Conservation (phyloP, 2,888 invertebrate genomes). For the Drosophila putrida region DNA sequence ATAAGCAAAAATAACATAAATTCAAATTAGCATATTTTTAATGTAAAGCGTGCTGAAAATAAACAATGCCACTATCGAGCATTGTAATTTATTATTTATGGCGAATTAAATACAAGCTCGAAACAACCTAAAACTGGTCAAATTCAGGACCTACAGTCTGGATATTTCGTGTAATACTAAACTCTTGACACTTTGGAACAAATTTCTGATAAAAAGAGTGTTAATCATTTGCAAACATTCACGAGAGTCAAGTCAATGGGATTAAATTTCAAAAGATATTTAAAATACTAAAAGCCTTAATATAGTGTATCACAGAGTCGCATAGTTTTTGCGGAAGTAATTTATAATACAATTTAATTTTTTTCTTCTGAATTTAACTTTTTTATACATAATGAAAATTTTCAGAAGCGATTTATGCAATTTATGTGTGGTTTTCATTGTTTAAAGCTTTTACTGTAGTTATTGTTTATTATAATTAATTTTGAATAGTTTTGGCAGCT, state of each 20-base stretch:
- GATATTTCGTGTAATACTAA: not conserved
- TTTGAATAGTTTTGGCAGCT: slow-evolving; percentile 68
- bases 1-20: slow-evolving; percentile 52
- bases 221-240: not conserved
- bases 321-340: not conserved
- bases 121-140: slow-evolving; percentile 45
- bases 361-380: not conserved
- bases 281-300: not conserved
- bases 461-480: slow-evolving; percentile 69
- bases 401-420: slow-evolving; percentile 24
- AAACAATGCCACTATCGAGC: slow-evolving; percentile 41
- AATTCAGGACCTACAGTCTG: not conserved
- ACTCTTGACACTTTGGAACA: slow-evolving; percentile 12
- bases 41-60: slow-evolving; percentile 71
- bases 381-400: slow-evolving; percentile 25
- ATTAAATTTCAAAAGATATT: not conserved
- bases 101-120: slow-evolving; percentile 64
- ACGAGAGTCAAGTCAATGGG: not conserved
- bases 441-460: slow-evolving; percentile 49
- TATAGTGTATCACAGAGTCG: slow-evolving; percentile 18
- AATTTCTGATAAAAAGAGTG: not conserved
- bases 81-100: slow-evolving; percentile 69
- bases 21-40: slow-evolving; percentile 75
- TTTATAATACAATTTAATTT: not conserved
- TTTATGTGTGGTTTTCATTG: slow-evolving; percentile 36